Percentiles rank a stretch among this genome's conserved stretches.
These are phyloP conservation scores for Agapornis canus DNA, from an alignment of 2,797 vertebrate species.

Conservation along the genomic window DNA sequence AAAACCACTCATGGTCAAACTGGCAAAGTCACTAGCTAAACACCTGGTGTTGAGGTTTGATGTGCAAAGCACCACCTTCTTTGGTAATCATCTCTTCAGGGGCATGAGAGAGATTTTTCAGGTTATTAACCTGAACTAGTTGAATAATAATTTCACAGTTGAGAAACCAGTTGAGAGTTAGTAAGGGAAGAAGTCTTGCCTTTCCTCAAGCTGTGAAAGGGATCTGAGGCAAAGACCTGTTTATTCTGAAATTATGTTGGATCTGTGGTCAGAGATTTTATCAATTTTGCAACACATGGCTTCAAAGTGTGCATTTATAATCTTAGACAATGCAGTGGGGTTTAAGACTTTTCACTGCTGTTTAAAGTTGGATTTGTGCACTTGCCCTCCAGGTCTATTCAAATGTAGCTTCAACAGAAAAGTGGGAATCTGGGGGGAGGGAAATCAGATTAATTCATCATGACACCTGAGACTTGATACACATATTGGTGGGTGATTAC, in stretches of 20 bases:
- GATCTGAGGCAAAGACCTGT: not conserved
- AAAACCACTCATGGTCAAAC: not conserved
- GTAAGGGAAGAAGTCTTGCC: not conserved
- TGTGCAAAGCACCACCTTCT: not conserved
- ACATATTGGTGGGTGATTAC: not conserved
- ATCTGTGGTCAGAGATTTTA: not conserved
- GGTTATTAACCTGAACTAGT: not conserved
- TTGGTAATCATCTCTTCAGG: not conserved
- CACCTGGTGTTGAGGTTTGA: not conserved
- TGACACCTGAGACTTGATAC: not conserved
- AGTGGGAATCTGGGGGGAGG: accelerated
- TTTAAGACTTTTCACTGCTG: not conserved
- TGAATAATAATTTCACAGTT: not conserved
- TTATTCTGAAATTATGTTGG: not conserved
- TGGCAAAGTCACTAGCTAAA: not conserved
- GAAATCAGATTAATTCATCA: not conserved
- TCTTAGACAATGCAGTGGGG: not conserved
- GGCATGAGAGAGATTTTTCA: not conserved
- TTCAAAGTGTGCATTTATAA: not conserved
- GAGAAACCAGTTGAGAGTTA: not conserved
- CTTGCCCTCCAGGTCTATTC: not conserved
- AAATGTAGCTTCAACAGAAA: not conserved
- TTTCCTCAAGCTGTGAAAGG: not conserved
- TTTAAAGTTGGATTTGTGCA: not conserved
- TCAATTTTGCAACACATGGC: not conserved